A percentile compares a stretch with the other conserved stretches of the same genome.
These are phyloP conservation scores for Pithys albifrons DNA, from an alignment of 2,113 vertebrate genomes.

Conservation along the genomic window DNA sequence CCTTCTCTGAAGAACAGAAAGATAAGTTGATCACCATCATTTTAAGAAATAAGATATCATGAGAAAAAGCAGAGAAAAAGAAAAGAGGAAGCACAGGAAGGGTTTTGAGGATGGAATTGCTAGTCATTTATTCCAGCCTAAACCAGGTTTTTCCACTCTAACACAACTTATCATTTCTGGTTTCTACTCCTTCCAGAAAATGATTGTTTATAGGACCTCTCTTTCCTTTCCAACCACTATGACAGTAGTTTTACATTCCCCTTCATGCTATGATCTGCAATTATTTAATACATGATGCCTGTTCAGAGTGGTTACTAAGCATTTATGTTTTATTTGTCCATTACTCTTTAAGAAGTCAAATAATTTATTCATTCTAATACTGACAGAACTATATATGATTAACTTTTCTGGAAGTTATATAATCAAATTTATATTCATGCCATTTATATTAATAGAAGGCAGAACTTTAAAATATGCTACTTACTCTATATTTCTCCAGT, in stretches of 20 bases:
- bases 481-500: constrained; percentile 87
- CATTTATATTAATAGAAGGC: neutral
- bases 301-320: neutral
- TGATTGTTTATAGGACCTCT: neutral
- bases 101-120: neutral
- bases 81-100: neutral
- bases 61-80: neutral
- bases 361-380: neutral
- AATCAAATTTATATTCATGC: neutral
- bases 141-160: neutral
- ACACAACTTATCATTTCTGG: neutral
- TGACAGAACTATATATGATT: neutral
- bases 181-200: constrained; percentile 26
- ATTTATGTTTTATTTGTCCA: neutral
- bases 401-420: neutral
- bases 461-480: neutral
- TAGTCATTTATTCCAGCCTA: neutral
- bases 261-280: neutral
- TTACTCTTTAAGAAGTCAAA: neutral
- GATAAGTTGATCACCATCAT: neutral
- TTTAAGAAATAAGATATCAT: neutral
- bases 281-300: neutral
- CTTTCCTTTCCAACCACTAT: neutral
- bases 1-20: neutral
- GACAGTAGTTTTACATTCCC: neutral